phyloP scores from a whole-genome alignment of 2,113 vertebrate species.

The Phycodurus eques region DNA sequence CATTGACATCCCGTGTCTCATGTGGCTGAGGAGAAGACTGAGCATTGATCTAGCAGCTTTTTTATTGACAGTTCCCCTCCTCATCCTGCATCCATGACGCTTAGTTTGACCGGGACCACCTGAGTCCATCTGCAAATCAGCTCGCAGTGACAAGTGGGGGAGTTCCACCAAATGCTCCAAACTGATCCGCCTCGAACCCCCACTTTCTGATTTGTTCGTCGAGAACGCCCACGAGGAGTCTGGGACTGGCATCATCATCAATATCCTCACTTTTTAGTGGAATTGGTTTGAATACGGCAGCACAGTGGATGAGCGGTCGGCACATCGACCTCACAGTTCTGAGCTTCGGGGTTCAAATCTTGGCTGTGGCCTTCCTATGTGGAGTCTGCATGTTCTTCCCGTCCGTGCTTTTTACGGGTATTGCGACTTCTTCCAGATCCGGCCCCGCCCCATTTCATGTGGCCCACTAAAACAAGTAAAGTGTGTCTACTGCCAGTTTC shows the following conservation, averaged over 20 bases:
- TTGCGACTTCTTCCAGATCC: too few species aligned
- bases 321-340: too few species aligned
- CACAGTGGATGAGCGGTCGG: too few species aligned
- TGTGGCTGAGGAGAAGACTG: conserved; percentile 33
- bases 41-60: conserved; percentile 51
- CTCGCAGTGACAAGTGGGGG: conserved; percentile 26
- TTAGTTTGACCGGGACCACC: conserved; percentile 55
- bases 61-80: conserved; percentile 58
- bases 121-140: conserved; percentile 55
- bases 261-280: neutral
- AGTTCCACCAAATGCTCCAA: neutral
- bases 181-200: conserved; percentile 20
- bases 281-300: too few species aligned
- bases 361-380: too few species aligned
- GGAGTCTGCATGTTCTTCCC: too few species aligned
- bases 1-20: conserved; percentile 18
- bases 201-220: conserved; percentile 16
- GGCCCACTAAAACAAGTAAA: too few species aligned
- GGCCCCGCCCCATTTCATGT: too few species aligned
- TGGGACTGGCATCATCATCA: neutral
- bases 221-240: conserved; percentile 3
- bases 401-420: too few species aligned
- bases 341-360: too few species aligned
- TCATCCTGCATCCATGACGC: conserved; percentile 19
- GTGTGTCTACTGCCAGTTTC: too few species aligned